Base-by-base conservation (phyloP, 2,113 vertebrate species). In the Leptobrachium leishanense region DNA sequence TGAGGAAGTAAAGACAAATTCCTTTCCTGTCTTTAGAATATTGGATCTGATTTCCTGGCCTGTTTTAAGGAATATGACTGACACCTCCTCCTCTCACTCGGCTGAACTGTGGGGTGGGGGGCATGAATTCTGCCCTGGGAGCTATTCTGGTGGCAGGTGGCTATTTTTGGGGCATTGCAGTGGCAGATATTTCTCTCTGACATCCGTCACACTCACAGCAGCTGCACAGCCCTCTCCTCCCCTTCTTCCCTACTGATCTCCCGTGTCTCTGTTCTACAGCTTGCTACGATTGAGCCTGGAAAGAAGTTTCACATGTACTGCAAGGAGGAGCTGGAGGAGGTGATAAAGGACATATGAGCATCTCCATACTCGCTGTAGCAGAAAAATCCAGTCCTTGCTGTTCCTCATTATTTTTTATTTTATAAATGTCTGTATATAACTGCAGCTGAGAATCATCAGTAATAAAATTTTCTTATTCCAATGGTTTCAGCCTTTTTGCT, bases 231-330 rank as follows among this genome's bases (percentile, higher is more conserved):
- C 64, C 41, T 55, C 77, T 68, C 59, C 15, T 13, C 57, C 69
- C 64, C 70, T 41, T 74, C 71, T 31, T 68, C 62, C 44, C 76
- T 63, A 68, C 74, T 50, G 31, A 66, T 57, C 43, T 3, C 63
- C 69, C 50, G 43, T 78, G 55, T 72, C 41, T 12, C 42, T 63
- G 40, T 67, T 15, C 42, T 43, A 43, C 83, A 99, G 97, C 92
- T 99, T 57, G 96, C 96, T 76, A 99, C 95, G 0, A 88, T 99
- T 87, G 95, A 98, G 85, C 97, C 98, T 0, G 96, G 95, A 12
- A 95, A 95, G 91, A 96, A 96, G 82, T 99, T 99, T 92, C 98
- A 99, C 90, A 98, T 99, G 97, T 99, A 94, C 90, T 95, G 96
- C 42, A 99, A 99, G 91, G 97, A 98, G 85, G 97, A 99, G 87